Evolutionary conservation across 2,113 vertebrate genomes (phyloP), one percentile per base, ranked within the genome.

Genomic region (Nettapus auritus): DNA sequence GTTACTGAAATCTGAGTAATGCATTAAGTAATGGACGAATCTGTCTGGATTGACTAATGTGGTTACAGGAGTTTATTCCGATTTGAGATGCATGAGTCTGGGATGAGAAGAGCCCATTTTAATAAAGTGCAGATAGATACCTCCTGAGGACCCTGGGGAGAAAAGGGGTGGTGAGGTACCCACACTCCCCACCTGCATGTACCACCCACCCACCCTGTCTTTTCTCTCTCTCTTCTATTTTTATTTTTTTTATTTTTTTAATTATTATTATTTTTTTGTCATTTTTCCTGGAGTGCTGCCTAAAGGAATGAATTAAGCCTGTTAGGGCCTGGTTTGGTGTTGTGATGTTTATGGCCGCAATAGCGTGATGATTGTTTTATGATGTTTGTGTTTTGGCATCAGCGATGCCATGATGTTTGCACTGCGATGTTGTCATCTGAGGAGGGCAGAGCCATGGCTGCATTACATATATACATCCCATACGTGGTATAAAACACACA

Each of bases 1-100:
- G 75, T 93, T 94, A 96, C 94, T 96, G 94, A 96, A 93, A 96
- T 88, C 92, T 97, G 97, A 97, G 96, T 97, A 97, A 98, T 93
- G 81, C 93, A 96, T 97, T 97, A 97, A 98, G 94, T 97, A 97
- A 98, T 95, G 96, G 92, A 95, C 2, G 63, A 83, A 94, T 95
- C 73, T 93, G 89, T 94, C 94, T 96, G 91, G 89, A 93, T 91
- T 97, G 95, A 95, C 87, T 92, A 90, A 96, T 87, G 77, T 81
- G 81, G 88, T 92, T 96, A 75, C 59, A 88, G 76, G 86, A 94
- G 83, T 95, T 95, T 93, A 76, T 97, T 78, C 90, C 9, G 55
- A 95, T 92, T 92, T 90, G 82, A 94, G 83, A 83, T 92, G 60
- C 84, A 87, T 82, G 86, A 80, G 93, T 92, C 57, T 91, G 48